Evolutionary conservation across 2,797 vertebrate genomes (phyloP), one percentile per base, ranked within the genome.

Genomic region (Pelodytes ibericus): DNA sequence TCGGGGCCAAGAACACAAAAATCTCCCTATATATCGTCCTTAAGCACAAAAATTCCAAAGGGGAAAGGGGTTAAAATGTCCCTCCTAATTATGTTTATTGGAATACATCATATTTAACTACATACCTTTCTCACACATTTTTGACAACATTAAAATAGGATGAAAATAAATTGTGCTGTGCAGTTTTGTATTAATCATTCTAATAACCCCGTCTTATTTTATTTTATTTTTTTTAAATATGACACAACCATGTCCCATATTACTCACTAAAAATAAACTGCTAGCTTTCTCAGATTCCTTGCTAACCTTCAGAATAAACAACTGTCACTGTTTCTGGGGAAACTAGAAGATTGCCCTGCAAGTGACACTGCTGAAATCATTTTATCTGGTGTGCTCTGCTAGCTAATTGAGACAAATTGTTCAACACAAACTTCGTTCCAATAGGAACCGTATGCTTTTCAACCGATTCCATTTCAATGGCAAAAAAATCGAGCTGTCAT

Each of bases 341-440:
- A 71, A 75, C 57, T 24, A 26, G 58, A 62, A 39, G 27, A 71
- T 25, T 77, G 67, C 41, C 68, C 68, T 25, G 27, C 16, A 18
- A 64, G 51, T 77, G 67, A 71, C 68, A 60, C 41, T 27, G n/a
- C 26, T n/a, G 44, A 65, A 33, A 77, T 75, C 44, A 75, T 57
- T 71, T 44, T 4, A 26, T 65, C 16, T 25, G 7, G 24, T 72
- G 62, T 61, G 27, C 49, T 56, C 59, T 60, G 51, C 53, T 66
- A 25, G 49, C 5, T 66, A 72, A 58, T 70, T 76, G 66, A 76
- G 65, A 76, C 74, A 70, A 47, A 70, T 70, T 70, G 65, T 70
- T 56, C 3, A 53, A 51, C 4, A 39, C 20, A 56, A 76, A 62
- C 58, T 62, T 62, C 56, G 44, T 24, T 62, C 44, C 24, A 39